Base-by-base conservation (phyloP, 2,113 vertebrate species). In the Cardinalis cardinalis region DNA sequence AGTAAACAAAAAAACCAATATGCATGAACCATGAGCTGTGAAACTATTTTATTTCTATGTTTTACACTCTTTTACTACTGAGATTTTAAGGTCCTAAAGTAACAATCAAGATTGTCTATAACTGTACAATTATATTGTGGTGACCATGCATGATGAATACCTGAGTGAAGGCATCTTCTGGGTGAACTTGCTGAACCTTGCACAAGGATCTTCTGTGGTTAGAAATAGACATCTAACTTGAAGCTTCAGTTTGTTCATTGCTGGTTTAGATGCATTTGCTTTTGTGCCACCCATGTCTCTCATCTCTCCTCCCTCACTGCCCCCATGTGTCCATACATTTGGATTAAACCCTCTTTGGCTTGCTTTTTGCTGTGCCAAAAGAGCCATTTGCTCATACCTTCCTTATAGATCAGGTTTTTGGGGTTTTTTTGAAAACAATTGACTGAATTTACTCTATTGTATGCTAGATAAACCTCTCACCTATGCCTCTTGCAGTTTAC, bases 41-140 rank as follows among this genome's bases (percentile, higher is more conserved):
- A 36, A 38, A 72, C 25, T 52, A 41, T 71, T 76, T 81, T 55
- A 52, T 25, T 89, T 88, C 38, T 51, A 4, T 34, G 44, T 87
- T 89, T 75, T 49, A 12, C 23, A 51, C 10, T 25, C 9, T 65
- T 58, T 73, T 80, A 28, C 60, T 84, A n/a, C 18, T 63, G 44
- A 77, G 11, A 29, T 88, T 63, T 80, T 40, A 77, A 74, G 21
- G 2, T 73, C 25, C 28, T 71, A 34, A 71, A 89, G 34, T 48
- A 75, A 16, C 7, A 29, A 6, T 36, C 58, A 38, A n/a, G 49
- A 53, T 88, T 49, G 12, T 55, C 12, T 61, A 7, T 38, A 77
- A 8, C 34, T 71, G 12, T 40, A 25, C 60, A 46, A 14, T 65
- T 83, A 51, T n/a, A n/a, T n/a, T n/a, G 18, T 0, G 0, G n/a